Evolutionary conservation across 2,113 vertebrate species (phyloP), one percentile per base, ranked within the genome.

Genomic region (Carassius carassius): DNA sequence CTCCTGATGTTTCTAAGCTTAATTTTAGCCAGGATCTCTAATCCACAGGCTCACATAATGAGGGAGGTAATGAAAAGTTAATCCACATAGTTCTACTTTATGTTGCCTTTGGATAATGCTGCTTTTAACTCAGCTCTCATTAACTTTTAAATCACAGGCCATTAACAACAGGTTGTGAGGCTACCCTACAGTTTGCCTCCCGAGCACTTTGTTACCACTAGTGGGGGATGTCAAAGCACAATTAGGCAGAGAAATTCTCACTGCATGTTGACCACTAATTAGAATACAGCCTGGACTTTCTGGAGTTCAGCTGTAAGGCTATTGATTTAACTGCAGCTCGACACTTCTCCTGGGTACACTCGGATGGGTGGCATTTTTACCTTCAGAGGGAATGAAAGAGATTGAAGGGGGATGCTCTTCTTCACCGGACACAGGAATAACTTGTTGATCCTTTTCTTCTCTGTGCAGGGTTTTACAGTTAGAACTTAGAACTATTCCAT

Each of bases 1-100:
- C 87, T 90, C 91, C 91, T 85, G 90, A 89, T 92, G 90, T 92
- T 92, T 94, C 91, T 89, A 91, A 83, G 90, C 91, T 92, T 90
- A 88, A 90, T 94, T 94, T 90, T 91, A 91, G 87, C 86, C 77
- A 90, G 88, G 91, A 91, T 91, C 86, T 86, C 84, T 91, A 94
- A 94, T 94, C 94, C 91, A 69, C 92, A 91, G 93, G 92, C 91
- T 85, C 90, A 90, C 88, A 86, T 94, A 94, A 94, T 94, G 92
- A 94, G 91, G 80, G 91, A 92, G 88, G 90, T 93, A 94, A 93
- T 94, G 92, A 92, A 94, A 94, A 94, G 92, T 93, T 93, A 94
- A 94, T 94, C 93, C 93, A 93, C 91, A 86, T 89, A 89, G 90
- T 91, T 93, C 89, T 83, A 85, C 92, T 93, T 90, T 89, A 92